These are phyloP conservation scores for Lasioglossum morio DNA, from an alignment of 2,888 invertebrate genomes.

Conservation along the genomic window DNA sequence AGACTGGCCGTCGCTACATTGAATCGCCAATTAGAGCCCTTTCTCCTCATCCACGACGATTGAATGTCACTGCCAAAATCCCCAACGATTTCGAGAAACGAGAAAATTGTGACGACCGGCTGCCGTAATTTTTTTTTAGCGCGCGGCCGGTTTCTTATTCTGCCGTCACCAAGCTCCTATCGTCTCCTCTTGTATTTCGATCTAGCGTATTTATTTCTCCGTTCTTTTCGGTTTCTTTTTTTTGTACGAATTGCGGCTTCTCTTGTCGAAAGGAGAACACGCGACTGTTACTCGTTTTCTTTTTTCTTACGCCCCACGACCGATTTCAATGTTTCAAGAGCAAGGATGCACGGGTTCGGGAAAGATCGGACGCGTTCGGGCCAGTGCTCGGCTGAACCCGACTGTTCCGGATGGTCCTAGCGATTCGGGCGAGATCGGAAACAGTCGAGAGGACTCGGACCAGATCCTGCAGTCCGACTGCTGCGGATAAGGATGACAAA, in stretches of 20 bases:
- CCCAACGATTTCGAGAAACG: conserved; percentile 69
- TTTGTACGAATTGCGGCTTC: conserved; percentile 49
- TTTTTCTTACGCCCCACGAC: background rate
- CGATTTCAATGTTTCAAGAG: background rate
- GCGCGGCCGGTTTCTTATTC: conserved; percentile 16
- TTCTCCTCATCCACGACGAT: conserved; percentile 82
- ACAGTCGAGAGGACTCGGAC: background rate
- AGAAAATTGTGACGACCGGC: conserved; percentile 34
- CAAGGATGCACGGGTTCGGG: background rate
- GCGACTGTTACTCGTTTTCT: conserved; percentile 49
- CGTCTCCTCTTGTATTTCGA: conserved; percentile 29
- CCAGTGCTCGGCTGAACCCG: background rate
- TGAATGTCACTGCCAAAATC: conserved; percentile 84
- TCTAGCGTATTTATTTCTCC: conserved; percentile 60
- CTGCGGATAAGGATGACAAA: background rate
- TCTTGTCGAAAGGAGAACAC: conserved; percentile 41
- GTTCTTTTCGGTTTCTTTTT: background rate
- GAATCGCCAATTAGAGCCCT: conserved; percentile 29
- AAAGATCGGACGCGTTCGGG: background rate
- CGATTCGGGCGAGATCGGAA: background rate
- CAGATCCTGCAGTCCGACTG: too few relatives aligned
- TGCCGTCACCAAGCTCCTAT: conserved; percentile 24
- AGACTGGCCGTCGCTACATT: background rate
- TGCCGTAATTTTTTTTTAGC: conserved; percentile 22
- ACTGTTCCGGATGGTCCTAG: background rate